phyloP scores from a whole-genome alignment of 2,797 vertebrate species.

The Euphonia xanthogaster region DNA sequence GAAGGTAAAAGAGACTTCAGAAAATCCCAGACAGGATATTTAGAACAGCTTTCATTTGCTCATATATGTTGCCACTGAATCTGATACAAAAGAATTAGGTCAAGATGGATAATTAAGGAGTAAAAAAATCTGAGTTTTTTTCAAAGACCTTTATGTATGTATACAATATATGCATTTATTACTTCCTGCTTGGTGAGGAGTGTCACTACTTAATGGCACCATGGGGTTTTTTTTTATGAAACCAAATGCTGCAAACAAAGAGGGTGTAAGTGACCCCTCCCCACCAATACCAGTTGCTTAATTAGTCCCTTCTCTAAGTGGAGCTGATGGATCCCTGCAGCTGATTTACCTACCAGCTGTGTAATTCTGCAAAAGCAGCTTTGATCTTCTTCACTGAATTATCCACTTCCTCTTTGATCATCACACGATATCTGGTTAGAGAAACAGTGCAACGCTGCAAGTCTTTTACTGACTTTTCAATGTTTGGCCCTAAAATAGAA shows the following conservation, averaged over 20 bases:
- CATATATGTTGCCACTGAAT: not conserved
- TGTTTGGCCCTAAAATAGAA: slow-evolving; percentile 76
- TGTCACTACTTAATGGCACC: not conserved
- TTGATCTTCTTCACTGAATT: slow-evolving; percentile 83
- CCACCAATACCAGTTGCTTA: not conserved
- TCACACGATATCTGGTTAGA: slow-evolving; percentile 78
- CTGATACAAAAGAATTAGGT: not conserved
- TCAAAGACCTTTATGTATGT: not conserved
- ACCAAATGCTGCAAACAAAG: not conserved
- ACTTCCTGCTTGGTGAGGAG: not conserved
- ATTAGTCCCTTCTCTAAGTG: not conserved
- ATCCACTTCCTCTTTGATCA: slow-evolving; percentile 82
- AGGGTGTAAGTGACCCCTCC: not conserved
- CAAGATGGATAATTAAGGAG: not conserved
- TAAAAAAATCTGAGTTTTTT: not conserved
- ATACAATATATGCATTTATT: not conserved
- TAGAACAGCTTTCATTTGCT: not conserved
- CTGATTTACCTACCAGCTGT: slow-evolving; percentile 75
- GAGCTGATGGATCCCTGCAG: not conserved
- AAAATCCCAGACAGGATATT: not conserved
- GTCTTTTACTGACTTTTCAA: slow-evolving; percentile 83
- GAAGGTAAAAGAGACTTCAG: not conserved
- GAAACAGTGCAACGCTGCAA: slow-evolving; percentile 83
- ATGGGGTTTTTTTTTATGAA: not conserved
- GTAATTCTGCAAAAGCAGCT: slow-evolving; percentile 80